Evolutionary conservation across 2,888 invertebrate species (phyloP).

Genomic region (Dasysyrphus albostriatus): DNA sequence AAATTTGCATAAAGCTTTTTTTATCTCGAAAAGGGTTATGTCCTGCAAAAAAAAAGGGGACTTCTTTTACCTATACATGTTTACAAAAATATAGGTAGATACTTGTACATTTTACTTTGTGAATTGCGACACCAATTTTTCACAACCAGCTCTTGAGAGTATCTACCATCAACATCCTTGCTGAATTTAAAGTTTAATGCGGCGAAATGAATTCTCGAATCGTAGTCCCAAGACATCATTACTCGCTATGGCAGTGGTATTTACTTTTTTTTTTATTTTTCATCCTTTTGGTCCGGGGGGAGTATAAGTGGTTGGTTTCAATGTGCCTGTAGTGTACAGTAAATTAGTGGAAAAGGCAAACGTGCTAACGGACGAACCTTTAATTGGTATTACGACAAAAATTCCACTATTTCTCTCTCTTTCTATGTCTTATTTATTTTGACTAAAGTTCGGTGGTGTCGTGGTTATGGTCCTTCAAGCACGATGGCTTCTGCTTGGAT

Average conservation of each 20-base stretch:
- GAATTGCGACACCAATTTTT: conserved; percentile 32
- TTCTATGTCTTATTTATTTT: background rate
- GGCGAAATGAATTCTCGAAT: conserved; percentile 33
- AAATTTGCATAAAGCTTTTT: conserved; percentile 44
- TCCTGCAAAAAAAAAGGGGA: background rate
- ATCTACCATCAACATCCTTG: conserved; percentile 15
- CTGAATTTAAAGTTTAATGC: conserved; percentile 24
- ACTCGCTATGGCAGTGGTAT: conserved; percentile 2
- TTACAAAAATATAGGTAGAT: conserved; percentile 13
- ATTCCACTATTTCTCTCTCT: conserved; percentile 6
- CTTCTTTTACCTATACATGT: too few relatives aligned
- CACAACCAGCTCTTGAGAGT: background rate
- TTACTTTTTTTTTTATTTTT: conserved; percentile 20
- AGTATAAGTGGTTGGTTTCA: conserved; percentile 8
- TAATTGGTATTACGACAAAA: conserved; percentile 59
- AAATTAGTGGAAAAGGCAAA: conserved; percentile 29
- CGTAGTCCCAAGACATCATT: conserved; percentile 49
- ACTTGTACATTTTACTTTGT: background rate
- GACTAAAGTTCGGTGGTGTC: background rate
- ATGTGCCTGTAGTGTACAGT: conserved; percentile 19
- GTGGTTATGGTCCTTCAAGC: conserved; percentile 54
- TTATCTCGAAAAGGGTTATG: conserved; percentile 23
- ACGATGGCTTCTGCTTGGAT: conserved; percentile 17
- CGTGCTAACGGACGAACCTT: conserved; percentile 54
- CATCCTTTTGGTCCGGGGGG: conserved; percentile 1